Conservation (phyloP, 1,140 invertebrate species). For the Pinna nobilis region DNA sequence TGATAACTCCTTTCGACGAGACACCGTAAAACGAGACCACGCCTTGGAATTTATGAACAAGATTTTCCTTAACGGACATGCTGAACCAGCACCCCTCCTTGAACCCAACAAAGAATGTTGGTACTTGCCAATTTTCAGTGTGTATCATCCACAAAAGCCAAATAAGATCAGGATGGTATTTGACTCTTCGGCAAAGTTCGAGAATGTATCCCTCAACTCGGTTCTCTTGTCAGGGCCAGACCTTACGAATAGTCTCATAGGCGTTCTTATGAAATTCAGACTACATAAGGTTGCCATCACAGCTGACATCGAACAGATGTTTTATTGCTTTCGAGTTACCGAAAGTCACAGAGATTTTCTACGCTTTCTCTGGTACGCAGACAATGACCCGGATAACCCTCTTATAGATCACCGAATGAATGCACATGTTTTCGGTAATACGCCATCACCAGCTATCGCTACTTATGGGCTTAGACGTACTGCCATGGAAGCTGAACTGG, state of each 20-base stretch:
- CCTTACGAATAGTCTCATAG: conserved; percentile 62
- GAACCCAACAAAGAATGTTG: no score
- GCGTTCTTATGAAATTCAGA: conserved; percentile 43
- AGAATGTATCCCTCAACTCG: conserved; percentile 48
- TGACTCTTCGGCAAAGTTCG: no score
- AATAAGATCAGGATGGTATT: no score
- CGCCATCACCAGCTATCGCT: conserved; percentile 20
- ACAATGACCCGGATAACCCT: neutral
- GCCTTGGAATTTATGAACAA: no score
- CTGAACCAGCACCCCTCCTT: no score
- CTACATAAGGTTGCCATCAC: conserved; percentile 23
- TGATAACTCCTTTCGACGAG: no score
- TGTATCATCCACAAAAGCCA: no score
- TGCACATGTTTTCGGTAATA: conserved; percentile 26
- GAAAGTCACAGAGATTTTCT: conserved; percentile 23
- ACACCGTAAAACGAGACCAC: no score
- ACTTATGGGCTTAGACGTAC: conserved; percentile 22
- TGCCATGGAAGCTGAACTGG: conserved; percentile 6
- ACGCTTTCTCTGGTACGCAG: conserved; percentile 24
- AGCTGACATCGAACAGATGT: conserved; percentile 37
- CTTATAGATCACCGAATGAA: conserved; percentile 30
- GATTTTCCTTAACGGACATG: no score
- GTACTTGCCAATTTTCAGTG: no score
- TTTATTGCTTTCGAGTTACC: conserved; percentile 27
- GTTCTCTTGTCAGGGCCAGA: conserved; percentile 57